Evolutionary conservation across 2,888 invertebrate species (phyloP).

Genomic region (Helicoverpa assulta): DNA sequence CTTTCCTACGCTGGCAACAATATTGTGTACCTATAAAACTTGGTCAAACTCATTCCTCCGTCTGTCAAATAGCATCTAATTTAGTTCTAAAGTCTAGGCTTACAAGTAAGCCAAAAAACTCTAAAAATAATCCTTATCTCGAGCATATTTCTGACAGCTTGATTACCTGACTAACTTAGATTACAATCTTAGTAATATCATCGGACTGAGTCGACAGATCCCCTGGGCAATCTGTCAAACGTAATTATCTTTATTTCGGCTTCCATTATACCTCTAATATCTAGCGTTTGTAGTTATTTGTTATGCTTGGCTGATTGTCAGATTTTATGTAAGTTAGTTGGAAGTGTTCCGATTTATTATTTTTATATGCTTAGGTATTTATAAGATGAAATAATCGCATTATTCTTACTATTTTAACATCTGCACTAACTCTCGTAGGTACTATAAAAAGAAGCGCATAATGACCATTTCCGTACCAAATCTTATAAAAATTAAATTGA

Average conservation of each 20-base stretch:
- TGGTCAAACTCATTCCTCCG: neutral
- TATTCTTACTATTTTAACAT: no score
- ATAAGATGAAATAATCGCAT: no score
- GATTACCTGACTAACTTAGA: slow-evolving; percentile 23
- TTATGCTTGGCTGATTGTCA: neutral
- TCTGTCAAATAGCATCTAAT: neutral
- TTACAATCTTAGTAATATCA: slow-evolving; percentile 44
- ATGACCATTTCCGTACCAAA: no score
- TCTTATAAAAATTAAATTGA: no score
- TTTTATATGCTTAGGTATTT: neutral
- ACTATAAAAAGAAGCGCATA: no score
- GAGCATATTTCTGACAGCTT: neutral
- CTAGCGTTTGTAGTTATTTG: slow-evolving; percentile 15
- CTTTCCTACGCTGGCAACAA: no score
- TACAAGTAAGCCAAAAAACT: neutral
- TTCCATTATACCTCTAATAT: slow-evolving; percentile 39
- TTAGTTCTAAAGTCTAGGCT: neutral
- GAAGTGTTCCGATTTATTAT: neutral
- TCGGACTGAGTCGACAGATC: slow-evolving; percentile 27
- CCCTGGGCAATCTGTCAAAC: slow-evolving; percentile 44
- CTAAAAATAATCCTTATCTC: neutral
- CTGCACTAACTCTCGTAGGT: no score
- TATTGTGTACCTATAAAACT: neutral
- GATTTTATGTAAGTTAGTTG: neutral
- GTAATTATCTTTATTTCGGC: slow-evolving; percentile 51